Conservation (phyloP, 2,797 vertebrate genomes). For the Pseudochromis fuscus region DNA sequence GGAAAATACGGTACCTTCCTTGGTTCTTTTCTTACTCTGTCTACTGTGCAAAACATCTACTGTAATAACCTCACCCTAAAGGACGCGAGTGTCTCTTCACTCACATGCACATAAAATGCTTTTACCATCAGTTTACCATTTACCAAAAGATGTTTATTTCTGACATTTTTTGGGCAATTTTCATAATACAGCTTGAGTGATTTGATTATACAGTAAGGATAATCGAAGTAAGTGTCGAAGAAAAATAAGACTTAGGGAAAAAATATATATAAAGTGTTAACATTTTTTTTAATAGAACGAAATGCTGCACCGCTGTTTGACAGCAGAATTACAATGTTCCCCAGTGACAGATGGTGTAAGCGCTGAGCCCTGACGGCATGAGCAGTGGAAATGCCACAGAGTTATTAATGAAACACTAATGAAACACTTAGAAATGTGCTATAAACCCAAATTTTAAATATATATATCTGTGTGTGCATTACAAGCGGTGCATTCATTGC, state of each 20-base stretch:
- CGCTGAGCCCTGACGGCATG: conserved; percentile 12
- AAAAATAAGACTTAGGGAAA: neutral
- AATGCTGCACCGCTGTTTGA: conserved; percentile 40
- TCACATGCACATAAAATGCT: no score
- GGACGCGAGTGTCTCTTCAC: no score
- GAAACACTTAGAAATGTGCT: conserved; percentile 49
- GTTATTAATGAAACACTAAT: conserved; percentile 49
- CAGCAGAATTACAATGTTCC: conserved; percentile 52
- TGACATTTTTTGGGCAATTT: neutral
- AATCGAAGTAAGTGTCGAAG: neutral
- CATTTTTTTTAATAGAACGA: conserved; percentile 43
- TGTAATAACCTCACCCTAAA: no score
- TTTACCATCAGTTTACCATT: conserved; percentile 1
- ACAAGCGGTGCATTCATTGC: conserved; percentile 20
- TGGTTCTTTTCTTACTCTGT: no score
- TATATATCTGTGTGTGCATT: conserved; percentile 1
- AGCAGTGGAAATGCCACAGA: conserved; percentile 19
- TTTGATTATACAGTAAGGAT: neutral
- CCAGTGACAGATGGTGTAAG: conserved; percentile 63
- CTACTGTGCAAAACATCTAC: neutral
- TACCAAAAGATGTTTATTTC: conserved; percentile 23
- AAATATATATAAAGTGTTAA: neutral
- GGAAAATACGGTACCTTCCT: no score
- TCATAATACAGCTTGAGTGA: neutral
- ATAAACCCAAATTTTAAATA: neutral